Conservation (phyloP, 2,113 vertebrate genomes). For the Phyllostomus hastatus region DNA sequence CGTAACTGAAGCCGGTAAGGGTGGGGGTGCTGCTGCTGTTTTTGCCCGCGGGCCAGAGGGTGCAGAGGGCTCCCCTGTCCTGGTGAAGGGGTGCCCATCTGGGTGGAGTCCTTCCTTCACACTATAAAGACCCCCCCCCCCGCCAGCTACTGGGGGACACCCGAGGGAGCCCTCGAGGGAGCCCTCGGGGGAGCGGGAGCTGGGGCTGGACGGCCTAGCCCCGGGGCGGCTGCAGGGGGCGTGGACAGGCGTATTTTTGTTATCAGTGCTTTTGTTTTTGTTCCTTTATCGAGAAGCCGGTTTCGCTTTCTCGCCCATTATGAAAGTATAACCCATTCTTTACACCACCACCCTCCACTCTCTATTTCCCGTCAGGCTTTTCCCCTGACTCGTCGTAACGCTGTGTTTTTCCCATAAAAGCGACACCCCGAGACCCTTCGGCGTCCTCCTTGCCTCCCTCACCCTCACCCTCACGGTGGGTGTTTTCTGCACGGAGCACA, state of each 20-base stretch:
- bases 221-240: background rate
- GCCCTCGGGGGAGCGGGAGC: background rate
- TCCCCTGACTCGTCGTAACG: background rate
- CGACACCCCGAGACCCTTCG: rapidly evolving
- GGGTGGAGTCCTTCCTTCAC: background rate
- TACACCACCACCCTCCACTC: background rate
- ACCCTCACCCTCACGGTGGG: rapidly evolving
- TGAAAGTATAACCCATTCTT: background rate
- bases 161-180: background rate
- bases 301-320: background rate
- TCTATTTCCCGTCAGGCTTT: background rate
- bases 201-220: background rate
- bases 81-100: background rate
- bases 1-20: slow-evolving; percentile 75
- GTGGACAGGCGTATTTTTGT: background rate
- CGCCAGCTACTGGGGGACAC: background rate
- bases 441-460: background rate
- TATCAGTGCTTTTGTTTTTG: background rate
- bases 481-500: background rate
- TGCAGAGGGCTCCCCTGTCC: background rate
- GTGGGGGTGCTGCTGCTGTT: slow-evolving; percentile 8
- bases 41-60: background rate
- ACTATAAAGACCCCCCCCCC: background rate
- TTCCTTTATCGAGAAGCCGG: background rate
- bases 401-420: background rate